phyloP scores from a whole-genome alignment of 1,140 invertebrate genomes.

The Pissodes strobi region DNA sequence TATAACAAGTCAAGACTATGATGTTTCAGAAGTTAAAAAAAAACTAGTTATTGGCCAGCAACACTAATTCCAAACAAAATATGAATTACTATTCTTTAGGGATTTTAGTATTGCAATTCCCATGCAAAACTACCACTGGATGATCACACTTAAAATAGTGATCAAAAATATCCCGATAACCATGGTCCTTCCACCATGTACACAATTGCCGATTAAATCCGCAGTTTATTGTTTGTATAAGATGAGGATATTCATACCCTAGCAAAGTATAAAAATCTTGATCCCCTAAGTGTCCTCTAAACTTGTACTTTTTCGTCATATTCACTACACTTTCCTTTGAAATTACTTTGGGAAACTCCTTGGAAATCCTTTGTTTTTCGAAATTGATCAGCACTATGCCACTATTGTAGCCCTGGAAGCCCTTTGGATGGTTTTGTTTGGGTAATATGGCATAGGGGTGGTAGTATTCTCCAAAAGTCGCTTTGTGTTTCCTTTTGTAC shows the following conservation, averaged over 20 bases:
- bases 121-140: conserved; percentile 78
- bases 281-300: conserved; percentile 81
- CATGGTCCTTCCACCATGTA: conserved; percentile 81
- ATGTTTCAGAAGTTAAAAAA: no score
- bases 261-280: conserved; percentile 87
- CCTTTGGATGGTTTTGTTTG: conserved; percentile 56
- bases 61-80: no score
- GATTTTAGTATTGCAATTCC: conserved; percentile 83
- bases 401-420: conserved; percentile 81
- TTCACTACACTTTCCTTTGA: conserved; percentile 63
- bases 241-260: conserved; percentile 68
- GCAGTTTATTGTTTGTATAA: conserved; percentile 80
- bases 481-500: conserved; percentile 58
- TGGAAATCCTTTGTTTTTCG: conserved; percentile 68
- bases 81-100: conserved; percentile 57
- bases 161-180: conserved; percentile 77
- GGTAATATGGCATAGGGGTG: conserved; percentile 33
- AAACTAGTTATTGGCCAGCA: no score
- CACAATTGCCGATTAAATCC: conserved; percentile 85
- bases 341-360: conserved; percentile 48
- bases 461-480: conserved; percentile 53
- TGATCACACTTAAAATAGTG: conserved; percentile 75
- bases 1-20: no score
- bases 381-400: conserved; percentile 79
- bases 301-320: conserved; percentile 71